Percentiles rank a stretch among this genome's conserved stretches.
Conservation (phyloP, 2,888 invertebrate genomes). For the Habrosyne pyritoides region DNA sequence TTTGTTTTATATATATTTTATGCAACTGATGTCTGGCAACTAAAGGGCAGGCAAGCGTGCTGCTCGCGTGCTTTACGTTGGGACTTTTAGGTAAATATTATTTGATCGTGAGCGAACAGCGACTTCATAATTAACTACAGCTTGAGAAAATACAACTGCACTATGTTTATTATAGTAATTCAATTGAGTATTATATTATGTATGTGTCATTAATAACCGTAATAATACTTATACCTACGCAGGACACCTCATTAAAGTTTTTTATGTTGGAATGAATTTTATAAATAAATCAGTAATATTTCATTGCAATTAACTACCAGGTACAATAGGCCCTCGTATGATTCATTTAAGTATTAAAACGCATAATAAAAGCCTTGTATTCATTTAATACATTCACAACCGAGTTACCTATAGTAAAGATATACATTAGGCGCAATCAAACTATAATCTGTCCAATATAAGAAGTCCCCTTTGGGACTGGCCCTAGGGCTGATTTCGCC, state of each 20-base stretch:
- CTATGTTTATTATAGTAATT: background rate
- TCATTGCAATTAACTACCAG: background rate
- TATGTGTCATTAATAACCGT: background rate
- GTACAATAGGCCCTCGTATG: background rate
- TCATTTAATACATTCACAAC: background rate
- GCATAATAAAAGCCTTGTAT: background rate
- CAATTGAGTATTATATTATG: background rate
- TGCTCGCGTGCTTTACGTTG: background rate
- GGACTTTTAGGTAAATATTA: background rate
- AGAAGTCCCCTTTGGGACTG: no score
- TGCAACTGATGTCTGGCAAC: constrained; percentile 6
- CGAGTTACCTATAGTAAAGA: background rate
- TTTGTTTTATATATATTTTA: constrained; percentile 29
- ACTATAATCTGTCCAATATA: no score
- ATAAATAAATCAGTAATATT: background rate
- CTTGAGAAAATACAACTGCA: constrained; percentile 3
- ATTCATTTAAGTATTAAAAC: background rate
- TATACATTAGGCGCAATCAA: background rate
- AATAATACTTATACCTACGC: background rate
- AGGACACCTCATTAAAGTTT: background rate
- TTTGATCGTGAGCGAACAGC: background rate
- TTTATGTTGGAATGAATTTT: background rate
- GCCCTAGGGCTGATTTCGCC: no score
- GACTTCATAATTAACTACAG: background rate
- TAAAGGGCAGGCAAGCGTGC: background rate